These are phyloP conservation scores for Dendrocincla tyrannina DNA, from an alignment of 2,797 vertebrate species.

Conservation along the genomic window DNA sequence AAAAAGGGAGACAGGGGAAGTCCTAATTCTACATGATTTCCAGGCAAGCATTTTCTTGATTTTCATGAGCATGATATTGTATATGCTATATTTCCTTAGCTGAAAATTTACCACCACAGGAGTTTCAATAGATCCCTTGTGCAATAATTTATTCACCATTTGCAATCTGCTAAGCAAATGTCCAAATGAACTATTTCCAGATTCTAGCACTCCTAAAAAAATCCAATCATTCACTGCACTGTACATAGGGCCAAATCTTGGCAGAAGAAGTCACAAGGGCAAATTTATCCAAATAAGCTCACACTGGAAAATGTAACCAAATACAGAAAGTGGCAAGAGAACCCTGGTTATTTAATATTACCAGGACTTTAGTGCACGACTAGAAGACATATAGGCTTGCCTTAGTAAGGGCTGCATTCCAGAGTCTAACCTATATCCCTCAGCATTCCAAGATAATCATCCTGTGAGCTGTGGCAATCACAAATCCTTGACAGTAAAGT, in stretches of 20 bases:
- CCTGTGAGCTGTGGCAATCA: neutral
- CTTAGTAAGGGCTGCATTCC: rapidly evolving
- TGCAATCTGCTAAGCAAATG: constrained; percentile 2
- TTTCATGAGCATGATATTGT: neutral
- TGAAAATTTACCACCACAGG: neutral
- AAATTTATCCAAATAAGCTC: neutral
- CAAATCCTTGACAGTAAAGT: neutral
- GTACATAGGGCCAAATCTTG: neutral
- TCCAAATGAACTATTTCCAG: neutral
- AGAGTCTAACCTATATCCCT: neutral
- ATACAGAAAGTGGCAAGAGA: neutral
- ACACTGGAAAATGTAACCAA: neutral
- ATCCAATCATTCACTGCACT: neutral
- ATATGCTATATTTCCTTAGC: neutral
- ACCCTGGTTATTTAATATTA: neutral
- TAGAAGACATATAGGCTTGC: neutral
- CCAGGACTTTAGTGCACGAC: neutral
- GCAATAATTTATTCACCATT: neutral
- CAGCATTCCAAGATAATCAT: neutral
- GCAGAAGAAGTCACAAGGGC: neutral
- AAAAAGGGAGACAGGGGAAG: neutral
- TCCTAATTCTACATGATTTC: neutral
- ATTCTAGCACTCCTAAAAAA: neutral
- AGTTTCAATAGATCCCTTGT: neutral
- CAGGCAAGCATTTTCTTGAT: neutral